phyloP scores from a whole-genome alignment of 2,797 vertebrate genomes.

The Acipenser ruthenus region DNA sequence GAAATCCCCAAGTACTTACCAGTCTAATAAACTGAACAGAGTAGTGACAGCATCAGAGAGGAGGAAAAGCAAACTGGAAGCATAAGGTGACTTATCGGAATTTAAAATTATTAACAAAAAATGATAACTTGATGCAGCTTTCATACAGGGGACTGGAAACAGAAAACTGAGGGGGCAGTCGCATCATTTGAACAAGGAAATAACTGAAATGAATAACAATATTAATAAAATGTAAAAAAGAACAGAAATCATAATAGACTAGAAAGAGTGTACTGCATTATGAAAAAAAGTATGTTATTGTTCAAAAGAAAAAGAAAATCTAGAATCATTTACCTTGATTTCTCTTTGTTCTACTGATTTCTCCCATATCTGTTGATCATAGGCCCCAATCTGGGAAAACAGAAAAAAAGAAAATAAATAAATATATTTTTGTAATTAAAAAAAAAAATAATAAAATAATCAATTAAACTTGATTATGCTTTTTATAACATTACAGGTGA shows the following conservation, averaged over 20 bases:
- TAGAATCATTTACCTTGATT: conserved; percentile 77
- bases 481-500: too few species aligned
- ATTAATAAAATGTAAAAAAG: too few species aligned
- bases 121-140: conserved; percentile 10
- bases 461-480: too few species aligned
- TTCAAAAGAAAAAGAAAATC: too few species aligned
- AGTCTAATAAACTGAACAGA: conserved; percentile 89
- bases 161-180: background rate
- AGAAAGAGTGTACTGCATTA: too few species aligned
- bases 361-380: conserved; percentile 99
- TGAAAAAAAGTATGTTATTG: conserved; percentile 14
- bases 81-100: conserved; percentile 56
- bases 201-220: too few species aligned
- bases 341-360: conserved; percentile 98
- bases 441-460: too few species aligned
- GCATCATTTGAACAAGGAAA: background rate
- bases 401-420: conserved; percentile 26
- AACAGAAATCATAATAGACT: too few species aligned
- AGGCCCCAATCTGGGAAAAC: conserved; percentile 83
- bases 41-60: conserved; percentile 61
- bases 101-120: conserved; percentile 41
- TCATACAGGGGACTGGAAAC: background rate
- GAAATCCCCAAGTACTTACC: conserved; percentile 75
- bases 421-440: background rate
- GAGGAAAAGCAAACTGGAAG: conserved; percentile 62